phyloP scores from a whole-genome alignment of 2,888 invertebrate genomes.

The Rhaphigaster nebulosa region DNA sequence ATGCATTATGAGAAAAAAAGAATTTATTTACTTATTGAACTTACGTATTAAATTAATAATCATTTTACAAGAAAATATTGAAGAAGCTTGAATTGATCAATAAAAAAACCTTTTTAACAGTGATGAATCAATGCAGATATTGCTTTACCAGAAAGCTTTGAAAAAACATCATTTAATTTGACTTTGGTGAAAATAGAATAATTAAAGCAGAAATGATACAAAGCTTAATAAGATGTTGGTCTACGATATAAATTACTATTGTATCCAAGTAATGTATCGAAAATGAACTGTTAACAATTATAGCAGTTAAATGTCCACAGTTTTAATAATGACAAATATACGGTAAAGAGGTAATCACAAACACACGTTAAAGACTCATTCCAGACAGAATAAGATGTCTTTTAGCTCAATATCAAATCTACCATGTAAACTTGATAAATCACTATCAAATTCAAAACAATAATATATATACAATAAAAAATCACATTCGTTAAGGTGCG shows the following conservation, averaged over 20 bases:
- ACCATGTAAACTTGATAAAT: not conserved
- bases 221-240: too few relatives aligned
- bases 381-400: not conserved
- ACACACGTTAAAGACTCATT: not conserved
- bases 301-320: not conserved
- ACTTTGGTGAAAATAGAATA: not conserved
- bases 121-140: not conserved
- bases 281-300: not conserved
- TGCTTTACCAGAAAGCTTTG: not conserved
- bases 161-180: not conserved
- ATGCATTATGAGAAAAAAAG: too few relatives aligned
- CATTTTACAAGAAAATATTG: not conserved
- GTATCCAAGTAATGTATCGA: not conserved
- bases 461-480: not conserved
- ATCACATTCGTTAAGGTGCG: not conserved
- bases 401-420: not conserved
- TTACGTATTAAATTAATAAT: not conserved
- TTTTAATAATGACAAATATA: not conserved
- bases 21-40: too few relatives aligned
- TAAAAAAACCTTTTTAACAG: not conserved
- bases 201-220: not conserved
- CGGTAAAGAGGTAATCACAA: not conserved
- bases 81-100: not conserved
- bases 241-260: not conserved
- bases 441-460: not conserved